Percentiles rank a stretch among this genome's conserved stretches.
phyloP scores from a whole-genome alignment of 2,888 invertebrate genomes.

The Ectropis crepuscularia region DNA sequence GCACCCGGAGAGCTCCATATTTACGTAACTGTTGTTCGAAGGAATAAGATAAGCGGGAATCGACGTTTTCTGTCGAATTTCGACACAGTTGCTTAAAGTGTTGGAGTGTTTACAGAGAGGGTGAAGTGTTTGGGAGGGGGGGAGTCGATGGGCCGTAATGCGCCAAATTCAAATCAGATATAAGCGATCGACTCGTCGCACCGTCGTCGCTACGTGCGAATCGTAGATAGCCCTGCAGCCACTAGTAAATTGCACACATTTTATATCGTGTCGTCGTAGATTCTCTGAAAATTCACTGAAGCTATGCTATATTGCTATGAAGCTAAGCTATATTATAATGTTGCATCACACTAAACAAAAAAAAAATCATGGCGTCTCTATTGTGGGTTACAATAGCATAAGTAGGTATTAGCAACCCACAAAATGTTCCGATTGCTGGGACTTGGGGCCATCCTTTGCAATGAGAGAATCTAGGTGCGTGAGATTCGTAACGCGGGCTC shows the following conservation, averaged over 20 bases:
- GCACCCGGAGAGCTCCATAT: constrained; percentile 73
- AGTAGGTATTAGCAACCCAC: too few species aligned
- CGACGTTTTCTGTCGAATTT: constrained; percentile 68
- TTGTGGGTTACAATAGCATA: too few species aligned
- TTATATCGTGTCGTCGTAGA: constrained; percentile 55
- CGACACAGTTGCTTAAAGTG: constrained; percentile 68
- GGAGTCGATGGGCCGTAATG: constrained; percentile 68
- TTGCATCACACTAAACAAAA: too few species aligned
- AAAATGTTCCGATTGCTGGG: too few species aligned
- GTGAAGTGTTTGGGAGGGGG: constrained; percentile 46
- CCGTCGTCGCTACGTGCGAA: constrained; percentile 54
- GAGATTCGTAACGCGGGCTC: too few species aligned
- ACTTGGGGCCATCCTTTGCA: too few species aligned
- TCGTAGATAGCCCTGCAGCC: constrained; percentile 58
- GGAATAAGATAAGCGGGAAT: constrained; percentile 69
- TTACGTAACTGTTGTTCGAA: constrained; percentile 75
- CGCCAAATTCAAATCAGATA: constrained; percentile 80
- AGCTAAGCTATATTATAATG: too few species aligned
- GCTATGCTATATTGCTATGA: too few species aligned
- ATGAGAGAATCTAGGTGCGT: too few species aligned
- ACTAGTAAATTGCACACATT: constrained; percentile 59
- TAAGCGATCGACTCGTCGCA: constrained; percentile 69
- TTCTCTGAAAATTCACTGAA: too few species aligned
- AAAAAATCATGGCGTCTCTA: too few species aligned
- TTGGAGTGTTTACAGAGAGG: constrained; percentile 69